These are phyloP conservation scores for Natrix natrix DNA, from an alignment of 2,797 vertebrate species.

Conservation along the genomic window DNA sequence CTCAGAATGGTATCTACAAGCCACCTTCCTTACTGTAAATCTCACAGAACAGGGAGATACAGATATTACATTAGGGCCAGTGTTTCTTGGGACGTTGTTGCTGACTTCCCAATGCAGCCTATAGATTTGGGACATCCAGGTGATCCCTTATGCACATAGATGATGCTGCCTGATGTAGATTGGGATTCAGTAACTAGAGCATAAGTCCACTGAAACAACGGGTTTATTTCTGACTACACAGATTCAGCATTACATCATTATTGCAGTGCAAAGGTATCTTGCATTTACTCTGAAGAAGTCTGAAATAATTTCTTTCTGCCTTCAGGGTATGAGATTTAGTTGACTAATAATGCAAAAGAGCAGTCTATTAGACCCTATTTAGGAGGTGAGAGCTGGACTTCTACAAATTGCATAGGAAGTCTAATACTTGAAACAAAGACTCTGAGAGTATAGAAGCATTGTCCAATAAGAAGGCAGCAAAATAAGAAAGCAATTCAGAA, in stretches of 20 bases:
- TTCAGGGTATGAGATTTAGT: neutral
- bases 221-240: neutral
- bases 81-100: neutral
- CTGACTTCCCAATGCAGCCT: neutral
- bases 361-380: neutral
- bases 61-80: neutral
- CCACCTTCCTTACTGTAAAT: neutral
- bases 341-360: slow-evolving; percentile 10
- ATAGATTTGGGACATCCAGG: neutral
- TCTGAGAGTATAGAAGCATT: neutral
- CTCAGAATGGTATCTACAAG: neutral
- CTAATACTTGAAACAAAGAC: slow-evolving; percentile 7
- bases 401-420: slow-evolving; percentile 6
- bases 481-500: neutral
- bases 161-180: neutral
- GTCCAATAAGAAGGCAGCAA: neutral
- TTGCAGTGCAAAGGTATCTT: neutral
- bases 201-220: neutral
- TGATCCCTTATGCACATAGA: neutral
- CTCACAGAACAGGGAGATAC: neutral
- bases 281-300: slow-evolving; percentile 15
- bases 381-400: neutral
- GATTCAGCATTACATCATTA: neutral
- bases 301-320: slow-evolving; percentile 19
- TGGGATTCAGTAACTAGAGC: neutral